Evolutionary conservation across 2,888 invertebrate species (phyloP).

Genomic region (Papilio demoleus): DNA sequence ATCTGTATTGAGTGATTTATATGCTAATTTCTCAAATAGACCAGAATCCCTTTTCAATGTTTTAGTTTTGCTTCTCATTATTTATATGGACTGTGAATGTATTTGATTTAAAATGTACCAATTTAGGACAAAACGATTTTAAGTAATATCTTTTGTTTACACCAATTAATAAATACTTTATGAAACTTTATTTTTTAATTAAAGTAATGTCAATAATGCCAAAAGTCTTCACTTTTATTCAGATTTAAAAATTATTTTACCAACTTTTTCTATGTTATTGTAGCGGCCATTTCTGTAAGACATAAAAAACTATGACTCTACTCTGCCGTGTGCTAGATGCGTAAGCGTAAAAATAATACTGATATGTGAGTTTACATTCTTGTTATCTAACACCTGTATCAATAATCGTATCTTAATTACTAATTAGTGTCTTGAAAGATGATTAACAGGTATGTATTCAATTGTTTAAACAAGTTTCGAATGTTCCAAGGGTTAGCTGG

Average conservation of each 20-base stretch:
- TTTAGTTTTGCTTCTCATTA: background rate
- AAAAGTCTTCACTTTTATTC: too few species aligned
- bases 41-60: constrained; percentile 11
- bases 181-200: too few species aligned
- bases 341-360: background rate
- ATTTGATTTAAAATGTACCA: background rate
- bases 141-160: too few species aligned
- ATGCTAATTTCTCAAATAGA: background rate
- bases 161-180: too few species aligned
- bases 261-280: too few species aligned
- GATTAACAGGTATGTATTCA: constrained; percentile 18
- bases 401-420: background rate
- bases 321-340: too few species aligned
- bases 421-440: constrained; percentile 7
- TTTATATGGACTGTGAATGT: background rate
- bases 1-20: constrained; percentile 8
- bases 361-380: background rate
- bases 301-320: too few species aligned
- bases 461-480: constrained; percentile 7
- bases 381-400: background rate
- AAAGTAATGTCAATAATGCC: too few species aligned
- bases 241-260: too few species aligned
- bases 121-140: too few species aligned
- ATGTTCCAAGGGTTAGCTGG: background rate
- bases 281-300: too few species aligned